Base-by-base conservation (phyloP, 2,888 invertebrate genomes). In the Cataglyphis rosenhaueri region DNA sequence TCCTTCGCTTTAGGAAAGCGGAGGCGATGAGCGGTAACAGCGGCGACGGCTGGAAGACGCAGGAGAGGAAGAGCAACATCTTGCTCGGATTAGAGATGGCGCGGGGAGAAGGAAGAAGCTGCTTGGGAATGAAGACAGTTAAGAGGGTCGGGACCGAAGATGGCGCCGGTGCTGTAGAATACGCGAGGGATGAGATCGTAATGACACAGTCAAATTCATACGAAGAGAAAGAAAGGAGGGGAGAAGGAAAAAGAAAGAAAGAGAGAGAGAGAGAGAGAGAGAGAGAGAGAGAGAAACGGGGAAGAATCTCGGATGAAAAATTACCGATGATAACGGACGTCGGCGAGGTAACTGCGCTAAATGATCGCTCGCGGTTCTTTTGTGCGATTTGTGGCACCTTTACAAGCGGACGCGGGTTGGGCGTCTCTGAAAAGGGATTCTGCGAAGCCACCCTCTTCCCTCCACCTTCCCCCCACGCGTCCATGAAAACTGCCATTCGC, bases 61-160 rank as follows among this genome's bases (percentile, higher is more conserved):
- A 38, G 66, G 68, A 44, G 41, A 55, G 70, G 75, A 59, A 73
- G 82, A 88, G 91, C 90, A 92, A 93, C 93, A 93, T 93, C 93
- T 93, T 93, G 93, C 92, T 90, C 88, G 92, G 92, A 93, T 93
- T 92, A 92, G 91, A 92, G 89, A 92, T 91, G 87, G 87, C 85
- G 84, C 84, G 61, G 65, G 41, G 48, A 41, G 83, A 48, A 79
- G 86, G 79, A 82, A 64, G 81, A 76, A 68, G 64, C 68, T 74
- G 83, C 81, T 85, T n/a, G 79, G 61, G 84, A 84, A 89, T 84
- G 87, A 86, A 84, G 84, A 86, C 78, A 68, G 82, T 84, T 85
- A 61, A 83, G 65, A 68, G 68, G 74, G 82, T 68, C 57, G 75
- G 73, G 70, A 65, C 32, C 70, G 84, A 74, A 82, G 73, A 81